Evolutionary conservation across 2,888 invertebrate species (phyloP), one percentile per base, ranked within the genome.

Genomic region (Drosophila parthenogenetica): DNA sequence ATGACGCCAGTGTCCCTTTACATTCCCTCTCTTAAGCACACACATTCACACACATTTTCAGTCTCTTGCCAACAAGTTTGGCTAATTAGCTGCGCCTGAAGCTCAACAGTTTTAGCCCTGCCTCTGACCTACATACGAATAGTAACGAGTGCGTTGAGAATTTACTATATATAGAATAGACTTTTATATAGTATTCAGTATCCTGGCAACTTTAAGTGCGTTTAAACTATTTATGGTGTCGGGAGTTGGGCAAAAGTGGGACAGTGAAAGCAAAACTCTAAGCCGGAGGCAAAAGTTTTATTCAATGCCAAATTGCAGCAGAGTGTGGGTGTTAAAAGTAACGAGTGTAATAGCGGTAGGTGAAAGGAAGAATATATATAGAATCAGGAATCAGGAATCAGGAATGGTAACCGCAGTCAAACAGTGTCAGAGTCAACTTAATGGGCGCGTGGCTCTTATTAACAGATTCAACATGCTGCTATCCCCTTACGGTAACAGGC

Each of bases 401-500:
- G 32, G 45, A 42, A 50, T 58, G 49, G 71, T 62, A 69, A 73
- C 62, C 54, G 48, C 69, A 69, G 59, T 45, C 54, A 55, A 55
- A 46, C 49, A 45, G 49, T 29, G 29, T 29, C 54, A 54, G 51
- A 74, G 61, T 67, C 73, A 81, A 75, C 73, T 72, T 73, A 77
- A 85, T 77, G 86, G 79, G 79, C 80, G 77, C 73, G 86, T 81
- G 86, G 73, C 69, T 71, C 73, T 77, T 85, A 82, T 85, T 85
- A 85, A 77, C 86, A 82, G 86, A 79, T 78, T 82, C 79, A 81
- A 73, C 85, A 78, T 65, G 73, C 80, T 70, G 51, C 43, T 40
- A 42, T 29, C 14, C n/a, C 19, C 45, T 43, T 59, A 67, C 55
- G 59, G 42, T 14, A 51, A 29, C 46, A 57, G 53, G 17, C 37